Evolutionary conservation across 2,113 vertebrate genomes (phyloP).

Genomic region (Puntigrus tetrazona): DNA sequence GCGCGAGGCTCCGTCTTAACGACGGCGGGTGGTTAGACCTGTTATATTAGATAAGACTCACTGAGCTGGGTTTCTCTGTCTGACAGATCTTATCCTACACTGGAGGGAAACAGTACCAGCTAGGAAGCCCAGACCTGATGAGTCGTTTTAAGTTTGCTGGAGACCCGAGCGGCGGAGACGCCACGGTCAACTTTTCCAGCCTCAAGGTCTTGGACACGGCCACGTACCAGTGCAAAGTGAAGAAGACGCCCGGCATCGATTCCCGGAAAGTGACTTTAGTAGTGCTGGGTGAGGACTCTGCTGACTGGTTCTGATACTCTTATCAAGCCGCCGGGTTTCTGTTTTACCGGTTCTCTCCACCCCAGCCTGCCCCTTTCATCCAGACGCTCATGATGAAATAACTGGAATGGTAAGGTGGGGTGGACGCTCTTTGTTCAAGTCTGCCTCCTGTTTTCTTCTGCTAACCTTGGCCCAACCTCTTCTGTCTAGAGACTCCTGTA

Average conservation of each 20-base stretch:
- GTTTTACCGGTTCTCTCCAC: conserved; percentile 62
- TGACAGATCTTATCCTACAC: conserved; percentile 82
- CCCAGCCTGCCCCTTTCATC: not conserved
- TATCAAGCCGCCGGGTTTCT: conserved; percentile 32
- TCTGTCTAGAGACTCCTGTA: not conserved
- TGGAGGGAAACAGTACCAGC: conserved; percentile 71
- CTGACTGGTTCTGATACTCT: not conserved
- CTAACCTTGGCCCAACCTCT: not conserved
- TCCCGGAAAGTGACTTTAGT: conserved; percentile 81
- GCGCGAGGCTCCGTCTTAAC: not conserved
- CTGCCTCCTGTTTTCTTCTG: not conserved
- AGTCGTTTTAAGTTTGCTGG: conserved; percentile 76
- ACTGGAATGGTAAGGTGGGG: conserved; percentile 31
- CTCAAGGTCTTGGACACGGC: conserved; percentile 76
- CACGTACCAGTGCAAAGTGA: conserved; percentile 93
- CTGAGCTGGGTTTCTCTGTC: conserved; percentile 47
- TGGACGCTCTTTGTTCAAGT: not conserved
- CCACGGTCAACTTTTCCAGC: conserved; percentile 79
- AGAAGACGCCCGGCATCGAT: conserved; percentile 85
- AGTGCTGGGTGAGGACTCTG: conserved; percentile 80
- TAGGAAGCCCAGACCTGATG: conserved; percentile 69
- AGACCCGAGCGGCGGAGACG: conserved; percentile 80
- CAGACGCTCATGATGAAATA: not conserved
- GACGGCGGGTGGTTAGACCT: conserved; percentile 50
- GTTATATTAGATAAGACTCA: conserved; percentile 29